phyloP scores from a whole-genome alignment of 2,888 invertebrate species.

The Opisthograptis luteolata region DNA sequence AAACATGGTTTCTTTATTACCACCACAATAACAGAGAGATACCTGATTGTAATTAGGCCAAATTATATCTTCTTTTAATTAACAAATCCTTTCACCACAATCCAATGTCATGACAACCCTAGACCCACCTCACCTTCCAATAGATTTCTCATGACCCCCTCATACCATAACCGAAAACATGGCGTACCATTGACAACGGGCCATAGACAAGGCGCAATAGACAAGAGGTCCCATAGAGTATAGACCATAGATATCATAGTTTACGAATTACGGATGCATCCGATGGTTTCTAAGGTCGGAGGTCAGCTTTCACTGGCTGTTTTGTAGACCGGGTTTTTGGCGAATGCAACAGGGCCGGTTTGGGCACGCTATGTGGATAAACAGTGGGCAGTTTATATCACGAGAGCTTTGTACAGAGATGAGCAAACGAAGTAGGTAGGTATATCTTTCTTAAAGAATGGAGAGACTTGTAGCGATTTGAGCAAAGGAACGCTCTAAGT shows the following conservation, averaged over 20 bases:
- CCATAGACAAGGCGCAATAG: slow-evolving; percentile 1
- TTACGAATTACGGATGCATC: slow-evolving; percentile 38
- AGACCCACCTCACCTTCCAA: background rate
- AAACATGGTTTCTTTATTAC: no score
- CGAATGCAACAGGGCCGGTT: background rate
- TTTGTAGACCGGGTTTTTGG: slow-evolving; percentile 21
- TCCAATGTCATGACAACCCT: no score
- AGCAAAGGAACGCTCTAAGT: no score
- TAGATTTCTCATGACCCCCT: slow-evolving; percentile 15
- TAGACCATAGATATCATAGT: slow-evolving; percentile 15
- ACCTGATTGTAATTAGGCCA: no score
- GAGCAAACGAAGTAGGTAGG: no score
- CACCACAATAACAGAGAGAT: no score
- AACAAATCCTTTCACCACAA: no score
- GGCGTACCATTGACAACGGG: slow-evolving; percentile 2
- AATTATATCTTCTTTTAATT: no score
- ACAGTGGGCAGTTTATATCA: no score
- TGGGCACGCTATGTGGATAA: background rate
- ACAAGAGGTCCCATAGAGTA: slow-evolving; percentile 2
- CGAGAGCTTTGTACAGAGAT: no score
- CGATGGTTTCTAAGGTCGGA: slow-evolving; percentile 39
- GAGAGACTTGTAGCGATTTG: no score
- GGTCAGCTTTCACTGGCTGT: slow-evolving; percentile 42
- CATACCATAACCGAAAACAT: slow-evolving; percentile 17
- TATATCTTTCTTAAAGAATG: no score